Evolutionary conservation across 1,140 invertebrate species (phyloP), one percentile per base, ranked within the genome.

Genomic region (Whitmania pigra): DNA sequence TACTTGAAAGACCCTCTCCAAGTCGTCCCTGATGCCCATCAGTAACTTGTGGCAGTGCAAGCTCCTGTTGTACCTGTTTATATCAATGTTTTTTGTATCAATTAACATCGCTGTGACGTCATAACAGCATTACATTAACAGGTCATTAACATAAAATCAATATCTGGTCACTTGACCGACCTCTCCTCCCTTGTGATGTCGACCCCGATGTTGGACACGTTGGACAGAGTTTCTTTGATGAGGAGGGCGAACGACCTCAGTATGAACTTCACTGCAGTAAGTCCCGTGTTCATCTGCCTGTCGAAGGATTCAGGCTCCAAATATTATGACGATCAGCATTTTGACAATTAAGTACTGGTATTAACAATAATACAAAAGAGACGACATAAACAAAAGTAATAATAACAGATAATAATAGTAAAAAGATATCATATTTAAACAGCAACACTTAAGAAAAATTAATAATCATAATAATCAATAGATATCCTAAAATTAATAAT

Each of bases 171-270:
- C 25, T 69, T n/a, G 36, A 40, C 11, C 11, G 29, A 69, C 29
- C 67, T 31, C 20, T 69, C 67, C 67, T 69, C 67, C 29, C 67
- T 31, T 7, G 29, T 31, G 67, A 69, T 69, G 36, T 69, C 67
- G 36, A 69, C 36, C 9, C 29, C 67, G 20, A 40, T 69, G 36
- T 7, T 9, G 7, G 20, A 20, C 31, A 49, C 29, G 22, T 31
- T 49, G 2, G 15, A 15, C 36, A 31, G 11, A 22, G 29, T 69
- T 22, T 31, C 29, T 49, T 69, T 69, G 36, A 69, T 69, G 67
- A 69, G 29, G 36, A 36, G 31, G 20, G 67, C 67, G 20, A 69
- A 69, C 29, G 29, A 27, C 67, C 18, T 69, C 29, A 69, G 36
- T 13, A 69, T 69, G 67, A 69, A 49, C n/a, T 49, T 31, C 36